Base-by-base conservation (phyloP, 2,888 invertebrate species). In the Leptinotarsa juncta region DNA sequence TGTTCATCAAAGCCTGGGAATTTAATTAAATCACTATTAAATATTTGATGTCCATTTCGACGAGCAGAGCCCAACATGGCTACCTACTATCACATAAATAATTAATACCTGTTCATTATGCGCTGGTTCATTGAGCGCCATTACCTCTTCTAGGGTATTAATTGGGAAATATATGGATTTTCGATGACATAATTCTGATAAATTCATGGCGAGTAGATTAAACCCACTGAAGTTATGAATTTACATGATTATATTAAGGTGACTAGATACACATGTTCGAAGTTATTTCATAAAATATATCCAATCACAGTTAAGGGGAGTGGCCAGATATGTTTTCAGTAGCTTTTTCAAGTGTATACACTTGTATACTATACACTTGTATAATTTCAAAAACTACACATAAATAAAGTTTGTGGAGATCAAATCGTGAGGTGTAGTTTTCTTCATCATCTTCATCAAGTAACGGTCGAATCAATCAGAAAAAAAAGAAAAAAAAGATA, bases 21-120 rank as follows among this genome's bases (percentile, higher is more conserved):
- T 57, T 57, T 57, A 57, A 57, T 57, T 23, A 57, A 57, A 57
- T 57, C 57, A 4, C 57, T 23, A 57, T 57, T 57, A 57, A 57
- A 57, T 57, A 57, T 57, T 57, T 57, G 20, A 57, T 57, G 57
- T 57, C 26, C 20, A 57, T 57, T 57, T 57, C 57, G 23, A 12
- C 23, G 26, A 23, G 57, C 57, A 23, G 23, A 20, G 57, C 23
- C 20, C 57, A 57, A 57, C 57, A 57, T 57, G 57, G 26, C 57
- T 23, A 20, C 23, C 57, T 10, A 57, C 23, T 20, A 23, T 4
- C 57, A 23, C 57, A 57, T 57, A 23, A 57, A 57, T 20, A 20
- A 57, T 57, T 14, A 57, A 57, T 57, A 57, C 57, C 57, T 57
- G 57, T 57, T 57, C 57, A 23, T 57, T 20, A 57, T 57, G 57